These are phyloP conservation scores for Herminia tarsipennalis DNA, from an alignment of 2,888 invertebrate genomes.

Conservation along the genomic window DNA sequence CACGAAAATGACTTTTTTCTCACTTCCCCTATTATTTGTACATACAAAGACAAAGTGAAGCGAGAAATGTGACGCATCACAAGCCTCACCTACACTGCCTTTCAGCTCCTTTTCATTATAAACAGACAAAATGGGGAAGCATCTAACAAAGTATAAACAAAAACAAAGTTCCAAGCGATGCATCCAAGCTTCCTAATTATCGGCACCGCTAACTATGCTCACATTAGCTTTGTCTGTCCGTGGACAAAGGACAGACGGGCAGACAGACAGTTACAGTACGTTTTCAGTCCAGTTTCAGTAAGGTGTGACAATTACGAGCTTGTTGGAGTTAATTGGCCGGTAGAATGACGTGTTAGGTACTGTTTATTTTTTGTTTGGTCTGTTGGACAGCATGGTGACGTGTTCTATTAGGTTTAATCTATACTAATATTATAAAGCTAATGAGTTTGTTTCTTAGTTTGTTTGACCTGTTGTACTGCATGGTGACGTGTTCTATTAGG, in stretches of 20 bases:
- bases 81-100: too few relatives aligned
- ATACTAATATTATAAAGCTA: too few relatives aligned
- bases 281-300: conserved; percentile 6
- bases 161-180: conserved; percentile 31
- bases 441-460: too few relatives aligned
- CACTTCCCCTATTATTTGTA: too few relatives aligned
- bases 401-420: too few relatives aligned
- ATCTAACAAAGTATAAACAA: not conserved
- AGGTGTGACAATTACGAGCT: conserved; percentile 11
- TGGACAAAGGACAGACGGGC: conserved; percentile 9
- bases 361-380: not conserved
- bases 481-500: too few relatives aligned
- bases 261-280: conserved; percentile 7
- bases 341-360: conserved; percentile 2
- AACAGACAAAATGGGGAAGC: too few relatives aligned
- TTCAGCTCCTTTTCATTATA: too few relatives aligned
- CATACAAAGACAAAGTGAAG: too few relatives aligned
- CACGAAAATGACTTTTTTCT: too few relatives aligned
- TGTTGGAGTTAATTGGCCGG: conserved; percentile 11
- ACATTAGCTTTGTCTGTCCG: conserved; percentile 46
- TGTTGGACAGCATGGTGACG: not conserved
- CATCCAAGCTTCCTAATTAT: conserved; percentile 48
- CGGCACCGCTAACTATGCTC: conserved; percentile 26
- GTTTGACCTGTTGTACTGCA: too few relatives aligned
- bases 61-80: too few relatives aligned